Percentiles rank a stretch among this genome's conserved stretches.
Evolutionary conservation across 2,113 vertebrate genomes (phyloP).

Genomic region (Natator depressus): DNA sequence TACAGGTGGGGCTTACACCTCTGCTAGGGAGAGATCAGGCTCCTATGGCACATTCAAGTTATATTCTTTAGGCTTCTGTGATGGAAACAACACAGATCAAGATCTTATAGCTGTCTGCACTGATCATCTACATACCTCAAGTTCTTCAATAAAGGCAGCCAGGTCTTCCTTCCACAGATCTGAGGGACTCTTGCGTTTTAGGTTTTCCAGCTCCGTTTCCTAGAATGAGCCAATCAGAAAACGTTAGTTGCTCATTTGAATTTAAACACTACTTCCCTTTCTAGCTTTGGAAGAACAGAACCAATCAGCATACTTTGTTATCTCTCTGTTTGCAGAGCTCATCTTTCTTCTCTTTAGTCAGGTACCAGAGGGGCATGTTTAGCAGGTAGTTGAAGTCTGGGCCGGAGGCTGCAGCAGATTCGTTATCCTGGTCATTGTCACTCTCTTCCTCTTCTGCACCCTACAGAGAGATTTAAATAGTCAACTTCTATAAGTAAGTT

Average conservation of each 20-base stretch:
- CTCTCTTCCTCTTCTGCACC: constrained; percentile 70
- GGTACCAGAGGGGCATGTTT: constrained; percentile 96
- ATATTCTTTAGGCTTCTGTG: not conserved
- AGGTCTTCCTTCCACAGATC: constrained; percentile 95
- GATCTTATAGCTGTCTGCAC: not conserved
- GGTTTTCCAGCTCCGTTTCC: constrained; percentile 84
- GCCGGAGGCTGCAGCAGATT: constrained; percentile 73
- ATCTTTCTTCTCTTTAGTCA: constrained; percentile 98
- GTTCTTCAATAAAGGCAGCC: constrained; percentile 88
- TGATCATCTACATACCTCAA: constrained; percentile 79
- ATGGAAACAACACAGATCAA: not conserved
- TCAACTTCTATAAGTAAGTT: not conserved
- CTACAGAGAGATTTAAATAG: constrained; percentile 53
- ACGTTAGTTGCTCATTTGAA: not conserved
- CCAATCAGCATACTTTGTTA: constrained; percentile 82
- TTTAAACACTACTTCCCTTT: not conserved
- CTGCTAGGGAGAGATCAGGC: not conserved
- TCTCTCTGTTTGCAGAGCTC: constrained; percentile 93
- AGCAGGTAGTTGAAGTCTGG: constrained; percentile 97
- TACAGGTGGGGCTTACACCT: not conserved
- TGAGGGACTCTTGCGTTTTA: constrained; percentile 84
- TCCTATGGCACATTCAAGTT: not conserved
- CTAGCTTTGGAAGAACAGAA: not conserved
- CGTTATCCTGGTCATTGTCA: constrained; percentile 72
- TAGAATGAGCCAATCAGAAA: constrained; percentile 49